phyloP scores from a whole-genome alignment of 2,888 invertebrate species.

The Cyclophora albipunctata region DNA sequence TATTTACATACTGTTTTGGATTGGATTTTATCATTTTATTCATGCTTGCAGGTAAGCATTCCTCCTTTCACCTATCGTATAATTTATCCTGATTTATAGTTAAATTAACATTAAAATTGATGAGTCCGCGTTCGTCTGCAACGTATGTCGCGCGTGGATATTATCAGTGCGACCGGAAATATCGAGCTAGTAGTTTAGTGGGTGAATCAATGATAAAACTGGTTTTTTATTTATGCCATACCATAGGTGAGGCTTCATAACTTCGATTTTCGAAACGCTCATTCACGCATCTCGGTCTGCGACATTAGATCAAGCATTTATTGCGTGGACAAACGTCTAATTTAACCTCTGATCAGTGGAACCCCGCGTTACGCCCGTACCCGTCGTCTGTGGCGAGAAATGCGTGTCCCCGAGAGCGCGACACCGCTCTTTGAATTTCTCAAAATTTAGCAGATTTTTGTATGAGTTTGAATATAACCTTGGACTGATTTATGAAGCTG shows the following conservation, averaged over 20 bases:
- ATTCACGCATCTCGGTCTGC: slow-evolving; percentile 34
- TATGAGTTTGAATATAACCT: too few relatives aligned
- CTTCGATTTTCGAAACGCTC: slow-evolving; percentile 48
- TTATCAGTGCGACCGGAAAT: slow-evolving; percentile 41
- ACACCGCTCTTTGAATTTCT: too few relatives aligned
- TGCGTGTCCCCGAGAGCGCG: too few relatives aligned
- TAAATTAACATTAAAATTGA: slow-evolving; percentile 28
- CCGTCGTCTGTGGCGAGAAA: too few relatives aligned
- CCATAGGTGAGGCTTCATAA: slow-evolving; percentile 42
- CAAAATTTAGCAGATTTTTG: too few relatives aligned
- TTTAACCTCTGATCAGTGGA: too few relatives aligned
- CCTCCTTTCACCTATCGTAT: slow-evolving; percentile 67
- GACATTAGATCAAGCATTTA: slow-evolving; percentile 27
- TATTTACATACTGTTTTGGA: slow-evolving; percentile 12
- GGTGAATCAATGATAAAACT: slow-evolving; percentile 50
- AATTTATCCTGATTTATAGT: slow-evolving; percentile 41
- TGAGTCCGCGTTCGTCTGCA: slow-evolving; percentile 10
- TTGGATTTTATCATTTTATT: slow-evolving; percentile 15
- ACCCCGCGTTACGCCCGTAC: too few relatives aligned
- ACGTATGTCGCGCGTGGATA: slow-evolving; percentile 19
- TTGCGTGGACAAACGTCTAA: slow-evolving; percentile 34
- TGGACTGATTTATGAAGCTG: too few relatives aligned
- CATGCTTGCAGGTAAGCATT: slow-evolving; percentile 53
- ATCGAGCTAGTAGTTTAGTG: slow-evolving; percentile 52
- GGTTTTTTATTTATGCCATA: slow-evolving; percentile 53